Percentiles rank a stretch among this genome's conserved stretches.
phyloP scores from a whole-genome alignment of 2,113 vertebrate genomes.

The Herpetotheres cachinnans region DNA sequence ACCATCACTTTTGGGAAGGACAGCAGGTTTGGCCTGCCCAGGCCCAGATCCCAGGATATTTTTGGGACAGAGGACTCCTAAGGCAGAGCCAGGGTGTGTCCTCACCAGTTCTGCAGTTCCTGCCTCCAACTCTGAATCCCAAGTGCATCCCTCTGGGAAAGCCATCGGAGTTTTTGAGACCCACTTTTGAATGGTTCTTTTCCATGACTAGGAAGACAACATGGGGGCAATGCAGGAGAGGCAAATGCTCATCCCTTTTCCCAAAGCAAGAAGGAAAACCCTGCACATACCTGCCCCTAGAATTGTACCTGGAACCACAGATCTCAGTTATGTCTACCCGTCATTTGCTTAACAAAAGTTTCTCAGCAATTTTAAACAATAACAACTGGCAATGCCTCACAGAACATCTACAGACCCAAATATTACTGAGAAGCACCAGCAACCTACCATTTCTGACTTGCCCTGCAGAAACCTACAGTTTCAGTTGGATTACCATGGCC shows the following conservation, averaged over 20 bases:
- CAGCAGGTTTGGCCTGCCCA: background rate
- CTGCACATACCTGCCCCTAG: background rate
- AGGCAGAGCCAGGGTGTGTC: background rate
- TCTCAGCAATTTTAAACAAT: background rate
- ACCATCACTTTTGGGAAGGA: background rate
- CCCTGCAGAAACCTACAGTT: background rate
- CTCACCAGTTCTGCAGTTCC: background rate
- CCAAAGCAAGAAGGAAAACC: background rate
- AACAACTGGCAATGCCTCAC: background rate
- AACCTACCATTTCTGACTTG: background rate
- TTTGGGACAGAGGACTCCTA: background rate
- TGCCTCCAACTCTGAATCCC: background rate
- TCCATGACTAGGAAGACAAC: background rate
- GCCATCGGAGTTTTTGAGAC: background rate
- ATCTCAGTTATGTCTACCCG: background rate
- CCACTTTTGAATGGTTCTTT: background rate
- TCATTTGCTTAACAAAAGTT: background rate
- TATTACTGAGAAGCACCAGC: background rate
- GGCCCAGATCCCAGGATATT: background rate
- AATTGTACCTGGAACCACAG: background rate
- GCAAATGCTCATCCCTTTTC: background rate
- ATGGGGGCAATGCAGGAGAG: background rate
- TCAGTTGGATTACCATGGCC: background rate
- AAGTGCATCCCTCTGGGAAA: background rate
- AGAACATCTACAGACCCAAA: background rate